A percentile compares a stretch with the other conserved stretches of the same genome.
Evolutionary conservation across 1,140 invertebrate species (phyloP).

Genomic region (Sesamia nonagrioides): DNA sequence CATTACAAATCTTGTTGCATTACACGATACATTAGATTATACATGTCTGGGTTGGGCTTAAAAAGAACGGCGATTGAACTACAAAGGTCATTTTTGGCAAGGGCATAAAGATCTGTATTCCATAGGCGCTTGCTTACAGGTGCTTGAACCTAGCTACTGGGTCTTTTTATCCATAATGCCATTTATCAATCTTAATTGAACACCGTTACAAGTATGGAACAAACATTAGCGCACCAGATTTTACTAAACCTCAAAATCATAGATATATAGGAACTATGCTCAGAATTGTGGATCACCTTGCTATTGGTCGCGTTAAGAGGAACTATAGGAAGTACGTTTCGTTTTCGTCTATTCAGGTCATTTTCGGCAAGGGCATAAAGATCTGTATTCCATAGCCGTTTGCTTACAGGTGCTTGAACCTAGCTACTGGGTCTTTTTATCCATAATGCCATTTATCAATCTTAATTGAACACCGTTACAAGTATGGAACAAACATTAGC

Average conservation of each 20-base stretch:
- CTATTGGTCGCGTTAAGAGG: not conserved
- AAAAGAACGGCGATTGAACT: not conserved
- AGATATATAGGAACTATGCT: too few relatives aligned
- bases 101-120: not conserved
- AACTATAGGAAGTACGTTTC: not conserved
- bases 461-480: not conserved
- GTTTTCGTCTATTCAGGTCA: not conserved
- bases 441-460: not conserved
- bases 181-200: not conserved
- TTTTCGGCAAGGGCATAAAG: not conserved
- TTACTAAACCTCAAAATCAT: not conserved
- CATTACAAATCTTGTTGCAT: too few relatives aligned
- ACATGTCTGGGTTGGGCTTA: too few relatives aligned
- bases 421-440: not conserved
- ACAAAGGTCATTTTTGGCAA: not conserved
- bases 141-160: not conserved
- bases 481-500: not conserved
- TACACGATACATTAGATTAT: too few relatives aligned
- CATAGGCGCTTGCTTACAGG: not conserved
- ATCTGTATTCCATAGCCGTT: not conserved
- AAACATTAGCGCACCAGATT: not conserved
- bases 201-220: not conserved
- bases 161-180: not conserved
- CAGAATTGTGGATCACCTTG: not conserved
- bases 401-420: not conserved